phyloP scores from a whole-genome alignment of 2,888 invertebrate genomes.

The Scrobipalpa costella region DNA sequence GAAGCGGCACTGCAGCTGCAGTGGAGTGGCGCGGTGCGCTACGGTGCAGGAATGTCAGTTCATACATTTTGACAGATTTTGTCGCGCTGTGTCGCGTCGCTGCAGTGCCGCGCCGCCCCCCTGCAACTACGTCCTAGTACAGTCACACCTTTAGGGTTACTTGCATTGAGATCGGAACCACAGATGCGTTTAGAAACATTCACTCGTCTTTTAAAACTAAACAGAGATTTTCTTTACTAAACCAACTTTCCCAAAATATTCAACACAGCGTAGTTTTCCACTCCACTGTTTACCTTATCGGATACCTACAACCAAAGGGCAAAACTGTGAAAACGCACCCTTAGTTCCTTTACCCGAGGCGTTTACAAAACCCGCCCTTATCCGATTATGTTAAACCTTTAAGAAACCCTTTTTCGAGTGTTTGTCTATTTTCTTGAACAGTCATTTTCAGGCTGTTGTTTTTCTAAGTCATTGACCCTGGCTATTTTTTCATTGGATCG shows the following conservation, averaged over 20 bases:
- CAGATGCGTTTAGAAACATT: too few relatives aligned
- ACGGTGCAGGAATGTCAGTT: too few relatives aligned
- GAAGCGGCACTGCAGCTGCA: too few relatives aligned
- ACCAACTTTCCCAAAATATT: background rate
- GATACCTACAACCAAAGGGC: background rate
- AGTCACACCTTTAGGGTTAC: too few relatives aligned
- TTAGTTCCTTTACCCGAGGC: background rate
- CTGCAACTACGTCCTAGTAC: too few relatives aligned
- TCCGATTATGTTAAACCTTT: slow-evolving; percentile 20
- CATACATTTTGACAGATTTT: too few relatives aligned
- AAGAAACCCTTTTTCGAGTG: slow-evolving; percentile 20
- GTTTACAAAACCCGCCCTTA: background rate
- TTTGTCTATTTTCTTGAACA: background rate
- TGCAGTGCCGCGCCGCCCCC: too few relatives aligned
- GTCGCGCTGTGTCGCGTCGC: too few relatives aligned
- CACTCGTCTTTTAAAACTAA: too few relatives aligned
- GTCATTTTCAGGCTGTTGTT: background rate
- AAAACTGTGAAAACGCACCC: background rate
- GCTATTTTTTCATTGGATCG: background rate
- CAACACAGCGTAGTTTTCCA: background rate
- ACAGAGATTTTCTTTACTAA: background rate
- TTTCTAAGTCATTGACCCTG: background rate
- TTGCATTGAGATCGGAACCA: too few relatives aligned
- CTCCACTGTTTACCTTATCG: background rate
- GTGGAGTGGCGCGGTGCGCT: too few relatives aligned